Conservation (phyloP, 2,113 vertebrate genomes). For the Hypanus sabinus region DNA sequence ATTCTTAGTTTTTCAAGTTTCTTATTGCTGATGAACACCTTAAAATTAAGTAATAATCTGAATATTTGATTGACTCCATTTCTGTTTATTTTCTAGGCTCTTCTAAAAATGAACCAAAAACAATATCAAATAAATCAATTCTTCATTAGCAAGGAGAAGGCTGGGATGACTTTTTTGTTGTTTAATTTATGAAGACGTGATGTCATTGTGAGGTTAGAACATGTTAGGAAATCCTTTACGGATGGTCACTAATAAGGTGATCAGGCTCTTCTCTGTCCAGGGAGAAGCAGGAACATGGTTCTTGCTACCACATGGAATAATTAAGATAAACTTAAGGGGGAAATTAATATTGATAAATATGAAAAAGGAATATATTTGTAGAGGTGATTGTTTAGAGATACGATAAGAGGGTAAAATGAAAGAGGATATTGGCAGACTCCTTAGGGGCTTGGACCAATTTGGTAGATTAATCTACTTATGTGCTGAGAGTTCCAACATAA, state of each 20-base stretch:
- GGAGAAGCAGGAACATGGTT: not conserved
- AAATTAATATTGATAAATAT: not conserved
- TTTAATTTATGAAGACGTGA: not conserved
- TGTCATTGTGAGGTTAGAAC: not conserved
- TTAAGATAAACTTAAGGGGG: not conserved
- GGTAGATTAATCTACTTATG: not conserved
- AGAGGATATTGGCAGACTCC: not conserved
- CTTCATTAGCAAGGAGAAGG: not conserved
- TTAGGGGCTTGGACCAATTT: not conserved
- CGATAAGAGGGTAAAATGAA: not conserved
- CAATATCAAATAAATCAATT: not conserved
- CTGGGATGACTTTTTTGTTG: not conserved
- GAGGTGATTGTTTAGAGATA: not conserved
- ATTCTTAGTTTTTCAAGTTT: not conserved
- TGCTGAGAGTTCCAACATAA: not conserved
- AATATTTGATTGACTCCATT: not conserved
- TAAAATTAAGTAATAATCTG: not conserved
- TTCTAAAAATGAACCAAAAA: not conserved
- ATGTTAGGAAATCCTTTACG: too few relatives aligned
- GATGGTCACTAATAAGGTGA: not conserved
- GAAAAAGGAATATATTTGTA: not conserved
- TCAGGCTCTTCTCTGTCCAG: not conserved
- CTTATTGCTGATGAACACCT: not conserved
- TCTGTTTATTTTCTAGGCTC: constrained; percentile 11
- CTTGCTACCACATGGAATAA: not conserved